A percentile compares a stretch with the other conserved stretches of the same genome.
Conservation (phyloP, 1,140 invertebrate genomes). For the Drosophila simulans region DNA sequence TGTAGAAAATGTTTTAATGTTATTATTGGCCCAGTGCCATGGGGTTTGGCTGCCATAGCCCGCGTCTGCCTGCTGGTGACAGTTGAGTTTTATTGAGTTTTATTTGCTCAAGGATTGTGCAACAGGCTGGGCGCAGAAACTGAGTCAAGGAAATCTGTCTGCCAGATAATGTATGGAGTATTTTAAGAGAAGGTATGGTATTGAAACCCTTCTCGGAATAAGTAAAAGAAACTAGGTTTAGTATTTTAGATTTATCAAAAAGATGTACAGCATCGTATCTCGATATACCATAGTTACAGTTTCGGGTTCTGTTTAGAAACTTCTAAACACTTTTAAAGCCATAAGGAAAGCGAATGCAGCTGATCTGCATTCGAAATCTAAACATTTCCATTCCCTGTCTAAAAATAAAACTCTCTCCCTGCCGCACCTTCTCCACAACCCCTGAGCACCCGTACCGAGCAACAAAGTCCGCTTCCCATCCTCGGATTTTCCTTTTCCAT, state of each 20-base stretch:
- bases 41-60: neutral
- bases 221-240: neutral
- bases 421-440: conserved; percentile 23
- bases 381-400: conserved; percentile 2
- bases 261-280: no score
- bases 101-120: conserved; percentile 60
- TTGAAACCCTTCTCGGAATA: neutral
- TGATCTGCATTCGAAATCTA: conserved; percentile 18
- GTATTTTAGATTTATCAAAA: no score
- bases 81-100: conserved; percentile 78
- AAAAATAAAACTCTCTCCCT: neutral
- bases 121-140: conserved; percentile 44
- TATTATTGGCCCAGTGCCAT: conserved; percentile 61
- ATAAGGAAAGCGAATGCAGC: neutral
- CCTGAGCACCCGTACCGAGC: conserved; percentile 25
- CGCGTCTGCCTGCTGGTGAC: conserved; percentile 57
- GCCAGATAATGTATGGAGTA: neutral
- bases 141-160: conserved; percentile 5
- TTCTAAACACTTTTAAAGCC: conserved; percentile 2
- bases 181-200: neutral
- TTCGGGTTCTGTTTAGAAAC: neutral
- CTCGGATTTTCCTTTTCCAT: conserved; percentile 15
- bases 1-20: conserved; percentile 80
- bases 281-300: no score
- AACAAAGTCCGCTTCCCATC: conserved; percentile 34